Percentiles rank a stretch among this genome's conserved stretches.
Evolutionary conservation across 1,140 invertebrate species (phyloP).

Genomic region (Coelopa frigida): DNA sequence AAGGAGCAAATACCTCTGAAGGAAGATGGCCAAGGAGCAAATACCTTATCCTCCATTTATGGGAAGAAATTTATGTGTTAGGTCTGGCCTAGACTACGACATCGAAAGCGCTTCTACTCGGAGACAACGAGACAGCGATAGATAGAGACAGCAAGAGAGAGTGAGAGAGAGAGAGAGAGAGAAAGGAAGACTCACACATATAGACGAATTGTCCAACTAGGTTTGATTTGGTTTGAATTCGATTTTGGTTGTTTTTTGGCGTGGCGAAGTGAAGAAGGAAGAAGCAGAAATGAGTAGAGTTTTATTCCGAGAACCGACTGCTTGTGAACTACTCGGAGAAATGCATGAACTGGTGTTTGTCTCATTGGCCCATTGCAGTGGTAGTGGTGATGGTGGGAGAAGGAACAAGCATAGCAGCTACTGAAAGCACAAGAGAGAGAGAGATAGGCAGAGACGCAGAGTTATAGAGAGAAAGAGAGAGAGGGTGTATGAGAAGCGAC

Average conservation of each 20-base stretch:
- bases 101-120: too few relatives aligned
- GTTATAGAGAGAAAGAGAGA: neutral
- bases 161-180: too few relatives aligned
- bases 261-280: neutral
- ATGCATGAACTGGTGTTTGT: slow-evolving; percentile 12
- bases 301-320: neutral
- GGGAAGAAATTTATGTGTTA: too few relatives aligned
- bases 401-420: neutral
- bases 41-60: too few relatives aligned
- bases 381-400: too few relatives aligned
- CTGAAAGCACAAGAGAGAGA: neutral
- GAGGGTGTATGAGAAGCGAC: too few relatives aligned
- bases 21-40: too few relatives aligned
- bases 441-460: neutral
- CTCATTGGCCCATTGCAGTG: too few relatives aligned
- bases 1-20: too few relatives aligned
- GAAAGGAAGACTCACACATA: slow-evolving; percentile 43
- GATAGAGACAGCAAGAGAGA: too few relatives aligned
- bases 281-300: slow-evolving; percentile 2
- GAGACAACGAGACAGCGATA: too few relatives aligned
- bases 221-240: slow-evolving; percentile 9
- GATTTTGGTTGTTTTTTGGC: neutral
- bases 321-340: neutral
- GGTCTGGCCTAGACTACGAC: too few relatives aligned
- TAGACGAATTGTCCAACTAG: slow-evolving; percentile 40